These are phyloP conservation scores for Turdus rufiventris DNA, from an alignment of 2,113 vertebrate species.

Conservation along the genomic window DNA sequence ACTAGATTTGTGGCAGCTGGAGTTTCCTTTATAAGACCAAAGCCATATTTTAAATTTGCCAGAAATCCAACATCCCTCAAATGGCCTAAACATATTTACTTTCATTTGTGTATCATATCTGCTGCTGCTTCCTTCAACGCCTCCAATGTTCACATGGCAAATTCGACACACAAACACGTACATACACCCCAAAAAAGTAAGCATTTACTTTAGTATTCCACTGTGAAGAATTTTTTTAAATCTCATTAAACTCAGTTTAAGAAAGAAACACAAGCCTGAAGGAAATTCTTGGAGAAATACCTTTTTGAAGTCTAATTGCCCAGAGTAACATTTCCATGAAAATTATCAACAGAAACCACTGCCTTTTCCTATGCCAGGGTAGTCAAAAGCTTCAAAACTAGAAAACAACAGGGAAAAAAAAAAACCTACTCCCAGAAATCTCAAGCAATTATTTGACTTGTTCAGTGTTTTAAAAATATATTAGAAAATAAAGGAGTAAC, in stretches of 20 bases:
- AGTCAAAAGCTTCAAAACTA: background rate
- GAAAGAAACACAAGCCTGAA: slow-evolving; percentile 26
- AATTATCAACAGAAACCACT: background rate
- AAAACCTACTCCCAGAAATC: background rate
- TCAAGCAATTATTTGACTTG: background rate
- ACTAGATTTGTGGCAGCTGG: background rate
- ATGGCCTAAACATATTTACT: background rate
- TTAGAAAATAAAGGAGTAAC: background rate
- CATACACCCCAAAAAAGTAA: background rate
- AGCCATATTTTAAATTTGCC: background rate
- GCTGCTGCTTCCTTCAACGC: background rate
- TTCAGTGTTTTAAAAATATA: background rate
- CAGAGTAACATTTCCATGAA: background rate
- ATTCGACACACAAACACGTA: background rate
- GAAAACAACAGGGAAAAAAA: background rate
- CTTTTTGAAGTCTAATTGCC: background rate
- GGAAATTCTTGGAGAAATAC: background rate
- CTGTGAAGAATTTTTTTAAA: background rate
- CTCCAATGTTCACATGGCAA: background rate
- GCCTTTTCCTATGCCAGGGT: background rate
- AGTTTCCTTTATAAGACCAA: background rate
- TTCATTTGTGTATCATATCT: background rate
- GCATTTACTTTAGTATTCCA: background rate
- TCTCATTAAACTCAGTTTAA: background rate
- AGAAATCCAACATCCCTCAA: background rate